Conservation (phyloP, 2,888 invertebrate genomes). For the Caenorhabditis sulstoni region DNA sequence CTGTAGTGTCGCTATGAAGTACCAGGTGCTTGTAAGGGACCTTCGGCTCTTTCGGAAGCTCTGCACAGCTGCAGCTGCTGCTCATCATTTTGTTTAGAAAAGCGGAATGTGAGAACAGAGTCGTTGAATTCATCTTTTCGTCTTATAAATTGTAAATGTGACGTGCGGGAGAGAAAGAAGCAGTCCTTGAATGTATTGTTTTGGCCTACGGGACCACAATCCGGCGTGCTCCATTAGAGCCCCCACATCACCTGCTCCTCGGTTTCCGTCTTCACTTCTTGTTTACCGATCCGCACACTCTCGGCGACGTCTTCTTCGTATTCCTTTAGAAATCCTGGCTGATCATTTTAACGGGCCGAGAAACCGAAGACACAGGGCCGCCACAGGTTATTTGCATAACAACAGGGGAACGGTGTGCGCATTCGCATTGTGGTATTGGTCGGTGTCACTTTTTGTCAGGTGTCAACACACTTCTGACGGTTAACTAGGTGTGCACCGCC, state of each 20-base stretch:
- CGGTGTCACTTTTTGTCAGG: constrained; percentile 60
- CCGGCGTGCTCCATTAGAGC: constrained; percentile 51
- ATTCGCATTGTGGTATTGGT: constrained; percentile 36
- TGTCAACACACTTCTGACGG: constrained; percentile 45
- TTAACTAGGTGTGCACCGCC: constrained; percentile 49
- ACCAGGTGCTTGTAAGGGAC: constrained; percentile 41
- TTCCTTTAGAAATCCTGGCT: constrained; percentile 29
- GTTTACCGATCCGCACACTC: constrained; percentile 50
- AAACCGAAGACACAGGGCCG: constrained; percentile 10
- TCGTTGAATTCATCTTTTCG: constrained; percentile 51
- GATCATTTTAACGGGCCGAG: constrained; percentile 43
- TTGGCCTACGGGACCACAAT: constrained; percentile 32
- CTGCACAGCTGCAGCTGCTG: constrained; percentile 21
- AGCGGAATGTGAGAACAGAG: constrained; percentile 54
- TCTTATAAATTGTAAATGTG: constrained; percentile 60
- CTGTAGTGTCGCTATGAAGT: constrained; percentile 1
- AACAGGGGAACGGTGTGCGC: constrained; percentile 35
- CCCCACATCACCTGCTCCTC: constrained; percentile 48
- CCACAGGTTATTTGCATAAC: constrained; percentile 52
- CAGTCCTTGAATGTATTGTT: constrained; percentile 40
- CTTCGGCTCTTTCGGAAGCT: neutral
- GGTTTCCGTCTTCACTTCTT: constrained; percentile 31
- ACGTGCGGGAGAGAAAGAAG: constrained; percentile 35
- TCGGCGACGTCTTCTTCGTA: constrained; percentile 15
- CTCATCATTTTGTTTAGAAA: constrained; percentile 57